A percentile compares a stretch with the other conserved stretches of the same genome.
These are phyloP conservation scores for Mallateleia sp. DNA, from an alignment of 2,888 invertebrate species.

Conservation along the genomic window DNA sequence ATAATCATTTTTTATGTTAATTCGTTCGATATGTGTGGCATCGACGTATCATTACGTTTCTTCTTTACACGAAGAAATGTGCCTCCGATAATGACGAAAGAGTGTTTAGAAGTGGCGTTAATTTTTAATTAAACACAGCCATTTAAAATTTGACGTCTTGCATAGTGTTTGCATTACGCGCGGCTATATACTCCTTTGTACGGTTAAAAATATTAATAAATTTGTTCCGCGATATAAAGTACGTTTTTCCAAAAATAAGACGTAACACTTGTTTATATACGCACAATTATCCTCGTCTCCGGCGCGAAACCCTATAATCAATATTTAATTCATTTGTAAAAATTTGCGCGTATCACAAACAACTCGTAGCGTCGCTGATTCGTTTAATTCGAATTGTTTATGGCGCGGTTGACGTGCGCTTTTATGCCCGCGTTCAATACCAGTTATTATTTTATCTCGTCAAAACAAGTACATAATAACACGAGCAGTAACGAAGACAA, in stretches of 20 bases:
- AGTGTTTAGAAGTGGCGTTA: slow-evolving; percentile 29
- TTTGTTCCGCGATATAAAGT: slow-evolving; percentile 10
- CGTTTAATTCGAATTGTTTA: neutral
- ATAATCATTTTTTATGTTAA: slow-evolving; percentile 63
- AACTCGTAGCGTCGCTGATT: neutral
- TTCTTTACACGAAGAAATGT: slow-evolving; percentile 38
- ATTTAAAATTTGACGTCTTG: slow-evolving; percentile 31
- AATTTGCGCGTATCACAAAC: neutral
- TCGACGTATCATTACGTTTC: slow-evolving; percentile 17
- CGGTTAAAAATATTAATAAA: slow-evolving; percentile 39
- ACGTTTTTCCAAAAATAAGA: slow-evolving; percentile 32
- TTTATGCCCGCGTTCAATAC: neutral
- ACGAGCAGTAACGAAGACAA: neutral
- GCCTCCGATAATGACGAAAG: slow-evolving; percentile 12
- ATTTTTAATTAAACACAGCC: slow-evolving; percentile 61
- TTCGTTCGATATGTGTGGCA: slow-evolving; percentile 59
- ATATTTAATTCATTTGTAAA: slow-evolving; percentile 4
- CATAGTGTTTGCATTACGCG: slow-evolving; percentile 36
- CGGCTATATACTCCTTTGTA: slow-evolving; percentile 4
- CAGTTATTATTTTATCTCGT: neutral
- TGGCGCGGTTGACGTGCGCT: neutral
- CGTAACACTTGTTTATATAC: slow-evolving; percentile 34
- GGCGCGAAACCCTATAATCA: neutral
- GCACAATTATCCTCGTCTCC: neutral
- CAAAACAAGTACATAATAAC: neutral